These are phyloP conservation scores for Periophthalmodon schlosseri DNA, from an alignment of 2,113 vertebrate genomes.

Conservation along the genomic window DNA sequence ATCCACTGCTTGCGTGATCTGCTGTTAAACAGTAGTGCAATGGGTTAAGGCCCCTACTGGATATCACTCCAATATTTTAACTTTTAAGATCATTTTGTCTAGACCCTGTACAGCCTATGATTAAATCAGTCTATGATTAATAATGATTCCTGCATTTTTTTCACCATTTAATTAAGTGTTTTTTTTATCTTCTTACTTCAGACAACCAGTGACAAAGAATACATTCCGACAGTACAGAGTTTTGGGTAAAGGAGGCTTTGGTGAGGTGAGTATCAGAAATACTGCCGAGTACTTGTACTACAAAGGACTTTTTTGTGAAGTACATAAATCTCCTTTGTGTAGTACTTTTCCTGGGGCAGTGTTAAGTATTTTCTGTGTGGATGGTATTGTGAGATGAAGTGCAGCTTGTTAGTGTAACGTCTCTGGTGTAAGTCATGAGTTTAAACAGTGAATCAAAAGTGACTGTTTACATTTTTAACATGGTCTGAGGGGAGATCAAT, in stretches of 20 bases:
- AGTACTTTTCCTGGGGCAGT: neutral
- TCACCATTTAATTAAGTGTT: too few relatives aligned
- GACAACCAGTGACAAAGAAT: slow-evolving; percentile 1
- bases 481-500: too few relatives aligned
- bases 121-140: too few relatives aligned
- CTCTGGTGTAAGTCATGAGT: neutral
- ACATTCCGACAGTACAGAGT: slow-evolving; percentile 1
- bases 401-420: neutral
- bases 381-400: too few relatives aligned
- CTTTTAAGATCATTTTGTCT: too few relatives aligned
- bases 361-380: neutral
- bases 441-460: neutral
- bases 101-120: too few relatives aligned
- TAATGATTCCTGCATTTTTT: too few relatives aligned
- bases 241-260: slow-evolving; percentile 2
- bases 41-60: too few relatives aligned
- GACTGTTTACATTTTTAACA: too few relatives aligned
- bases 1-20: too few relatives aligned
- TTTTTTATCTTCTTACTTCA: neutral
- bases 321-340: neutral
- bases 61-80: too few relatives aligned
- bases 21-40: too few relatives aligned
- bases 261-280: neutral
- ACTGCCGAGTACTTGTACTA: neutral
- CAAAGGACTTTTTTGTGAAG: neutral